Evolutionary conservation across 2,888 invertebrate species (phyloP), one percentile per base, ranked within the genome.

Genomic region (Adelphocoris suturalis): DNA sequence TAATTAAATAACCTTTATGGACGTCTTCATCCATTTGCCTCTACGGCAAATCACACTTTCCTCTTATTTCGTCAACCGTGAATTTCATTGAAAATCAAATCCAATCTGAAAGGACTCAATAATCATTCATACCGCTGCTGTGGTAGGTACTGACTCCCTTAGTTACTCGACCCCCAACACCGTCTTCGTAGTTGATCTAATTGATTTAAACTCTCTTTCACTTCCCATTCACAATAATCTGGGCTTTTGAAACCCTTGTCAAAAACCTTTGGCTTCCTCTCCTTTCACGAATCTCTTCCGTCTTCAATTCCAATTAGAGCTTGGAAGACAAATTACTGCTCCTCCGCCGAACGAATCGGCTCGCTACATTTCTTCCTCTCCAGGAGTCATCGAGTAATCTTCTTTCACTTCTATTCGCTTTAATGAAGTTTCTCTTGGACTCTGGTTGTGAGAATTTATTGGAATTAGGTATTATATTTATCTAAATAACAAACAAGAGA

Each of bases 291-390:
- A 68, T 68, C 68, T 9, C 23, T 68, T 23, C 68, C 23, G 68
- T 68, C 68, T 68, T 68, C 68, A 68, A 23, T 68, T 68, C 68
- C 68, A 68, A 23, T 61, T 68, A 68, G 68, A 68, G 68, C 68
- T 27, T 12, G 19, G 23, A 27, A 23, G 68, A 23, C 68, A 23
- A 68, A 68, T 68, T 68, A 68, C 68, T 12, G 68, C 23, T 68
- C 19, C 68, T 68, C 12, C 68, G 68, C 11, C 68, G 27, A 23
- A 4, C 19, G 68, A 68, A 68, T 68, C 23, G 68, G 23, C 68
- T 68, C 23, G 0, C 68, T 23, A 68, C 23, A 0, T 68, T 68
- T 68, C 23, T 23, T 68, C 68, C 52, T 37, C 37, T 37, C 37
- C 2, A 37, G 7, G 37, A 37, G 7, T 37, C 37, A 52, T 13